phyloP scores from a whole-genome alignment of 37 sponge, comb jelly and placozoan species.

The Diacarnus erythraeanus region DNA sequence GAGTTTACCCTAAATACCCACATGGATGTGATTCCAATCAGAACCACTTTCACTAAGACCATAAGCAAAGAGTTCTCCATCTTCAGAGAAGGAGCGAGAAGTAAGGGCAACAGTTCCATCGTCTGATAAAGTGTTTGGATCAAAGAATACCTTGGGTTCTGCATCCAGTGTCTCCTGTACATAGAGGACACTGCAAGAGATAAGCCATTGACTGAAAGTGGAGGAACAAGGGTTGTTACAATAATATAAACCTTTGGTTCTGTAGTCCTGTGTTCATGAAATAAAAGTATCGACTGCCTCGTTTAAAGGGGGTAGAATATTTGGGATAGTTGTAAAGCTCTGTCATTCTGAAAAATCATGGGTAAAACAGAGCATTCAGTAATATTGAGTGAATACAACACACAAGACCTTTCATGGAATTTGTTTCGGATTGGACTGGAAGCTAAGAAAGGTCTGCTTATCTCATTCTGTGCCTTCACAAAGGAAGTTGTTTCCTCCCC shows the following conservation, averaged over 20 bases:
- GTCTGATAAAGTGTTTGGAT: conserved; percentile 88
- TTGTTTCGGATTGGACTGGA: conserved; percentile 33
- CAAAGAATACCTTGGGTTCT: conserved; percentile 82
- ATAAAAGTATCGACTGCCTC: conserved; percentile 89
- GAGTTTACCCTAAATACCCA: too few relatives aligned
- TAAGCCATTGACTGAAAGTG: too few relatives aligned
- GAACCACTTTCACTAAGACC: conserved; percentile 88
- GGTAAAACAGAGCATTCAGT: neutral
- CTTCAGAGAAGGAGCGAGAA: conserved; percentile 77
- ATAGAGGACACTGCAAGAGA: conserved; percentile 80
- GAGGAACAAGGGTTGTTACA: neutral
- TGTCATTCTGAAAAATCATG: conserved; percentile 56
- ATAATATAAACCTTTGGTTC: conserved; percentile 78
- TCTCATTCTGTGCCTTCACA: conserved; percentile 81
- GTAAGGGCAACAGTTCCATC: conserved; percentile 94
- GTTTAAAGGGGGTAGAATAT: conserved; percentile 86
- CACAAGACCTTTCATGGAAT: conserved; percentile 64
- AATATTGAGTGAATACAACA: neutral
- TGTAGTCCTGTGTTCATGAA: conserved; percentile 92
- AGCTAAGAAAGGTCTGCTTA: conserved; percentile 77
- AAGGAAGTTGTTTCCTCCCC: conserved; percentile 78
- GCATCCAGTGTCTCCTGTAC: conserved; percentile 56
- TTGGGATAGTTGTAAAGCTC: conserved; percentile 94
- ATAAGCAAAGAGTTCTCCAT: conserved; percentile 90
- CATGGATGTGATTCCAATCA: conserved; percentile 93